Evolutionary conservation across 1,140 invertebrate species (phyloP).

Genomic region (Ips typographus): DNA sequence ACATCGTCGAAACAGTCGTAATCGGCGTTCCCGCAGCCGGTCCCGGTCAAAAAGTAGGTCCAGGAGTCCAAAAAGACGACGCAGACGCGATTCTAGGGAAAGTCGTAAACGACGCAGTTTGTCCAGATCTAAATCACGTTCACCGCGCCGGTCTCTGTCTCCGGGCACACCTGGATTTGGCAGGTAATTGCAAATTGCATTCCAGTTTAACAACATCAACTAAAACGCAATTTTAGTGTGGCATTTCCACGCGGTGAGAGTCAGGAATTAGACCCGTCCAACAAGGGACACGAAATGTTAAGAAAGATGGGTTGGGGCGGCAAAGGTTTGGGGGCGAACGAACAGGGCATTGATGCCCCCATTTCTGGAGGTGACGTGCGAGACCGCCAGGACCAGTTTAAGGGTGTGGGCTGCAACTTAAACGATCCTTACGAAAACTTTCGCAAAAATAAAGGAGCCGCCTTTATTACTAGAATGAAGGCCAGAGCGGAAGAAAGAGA

Average conservation of each 20-base stretch:
- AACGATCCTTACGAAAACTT: constrained; percentile 97
- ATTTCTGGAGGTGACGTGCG: constrained; percentile 89
- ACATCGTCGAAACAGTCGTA: constrained; percentile 18
- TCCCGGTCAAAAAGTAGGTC: constrained; percentile 49
- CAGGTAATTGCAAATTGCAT: constrained; percentile 11
- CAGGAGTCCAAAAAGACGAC: constrained; percentile 35
- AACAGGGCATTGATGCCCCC: constrained; percentile 93
- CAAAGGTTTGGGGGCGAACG: constrained; percentile 83
- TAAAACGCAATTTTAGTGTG: constrained; percentile 29
- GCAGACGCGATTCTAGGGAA: constrained; percentile 20
- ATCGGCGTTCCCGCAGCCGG: constrained; percentile 48
- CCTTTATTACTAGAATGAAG: constrained; percentile 95
- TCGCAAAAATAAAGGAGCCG: constrained; percentile 93
- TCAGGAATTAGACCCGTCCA: constrained; percentile 75
- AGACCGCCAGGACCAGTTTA: constrained; percentile 89
- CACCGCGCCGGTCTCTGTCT: constrained; percentile 47
- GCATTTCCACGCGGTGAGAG: constrained; percentile 42
- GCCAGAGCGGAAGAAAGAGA: constrained; percentile 82
- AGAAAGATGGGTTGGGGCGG: constrained; percentile 94
- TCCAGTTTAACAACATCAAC: background rate
- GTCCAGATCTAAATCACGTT: constrained; percentile 56
- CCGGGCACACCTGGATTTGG: constrained; percentile 19
- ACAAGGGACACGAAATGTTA: constrained; percentile 94
- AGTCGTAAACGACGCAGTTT: constrained; percentile 49
- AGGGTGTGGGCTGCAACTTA: constrained; percentile 86